Evolutionary conservation across 2,888 invertebrate species (phyloP).

Genomic region (Troilus luridus): DNA sequence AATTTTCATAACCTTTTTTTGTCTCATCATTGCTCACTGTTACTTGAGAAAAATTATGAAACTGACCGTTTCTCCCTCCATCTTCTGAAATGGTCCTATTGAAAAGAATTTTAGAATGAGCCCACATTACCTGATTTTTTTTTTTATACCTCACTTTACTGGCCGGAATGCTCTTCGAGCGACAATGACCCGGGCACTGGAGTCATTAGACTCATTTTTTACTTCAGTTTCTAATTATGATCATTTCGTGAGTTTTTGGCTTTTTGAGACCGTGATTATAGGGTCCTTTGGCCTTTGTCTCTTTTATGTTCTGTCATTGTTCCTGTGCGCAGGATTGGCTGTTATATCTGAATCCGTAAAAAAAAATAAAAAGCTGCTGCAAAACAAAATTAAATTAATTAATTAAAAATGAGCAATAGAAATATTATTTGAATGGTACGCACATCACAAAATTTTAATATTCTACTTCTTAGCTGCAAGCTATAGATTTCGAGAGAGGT

Average conservation of each 20-base stretch:
- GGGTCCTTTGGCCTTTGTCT: conserved; percentile 21
- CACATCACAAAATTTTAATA: too few species aligned
- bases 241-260: conserved; percentile 3
- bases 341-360: neutral
- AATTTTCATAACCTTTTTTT: too few species aligned
- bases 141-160: neutral
- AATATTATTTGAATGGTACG: neutral
- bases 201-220: neutral
- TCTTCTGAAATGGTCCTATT: neutral
- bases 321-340: neutral
- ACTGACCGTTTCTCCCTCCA: too few species aligned
- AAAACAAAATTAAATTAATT: neutral
- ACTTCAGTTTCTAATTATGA: neutral
- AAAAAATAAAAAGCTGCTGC: neutral
- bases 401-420: neutral
- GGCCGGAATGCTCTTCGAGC: neutral
- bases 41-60: too few species aligned
- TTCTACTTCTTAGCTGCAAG: too few species aligned
- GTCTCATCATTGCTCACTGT: too few species aligned
- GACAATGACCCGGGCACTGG: neutral
- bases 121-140: neutral
- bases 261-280: neutral
- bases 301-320: conserved; percentile 19
- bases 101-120: neutral
- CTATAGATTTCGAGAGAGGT: too few species aligned